phyloP scores from a whole-genome alignment of 2,888 invertebrate genomes.

The Agrypnus murinus region DNA sequence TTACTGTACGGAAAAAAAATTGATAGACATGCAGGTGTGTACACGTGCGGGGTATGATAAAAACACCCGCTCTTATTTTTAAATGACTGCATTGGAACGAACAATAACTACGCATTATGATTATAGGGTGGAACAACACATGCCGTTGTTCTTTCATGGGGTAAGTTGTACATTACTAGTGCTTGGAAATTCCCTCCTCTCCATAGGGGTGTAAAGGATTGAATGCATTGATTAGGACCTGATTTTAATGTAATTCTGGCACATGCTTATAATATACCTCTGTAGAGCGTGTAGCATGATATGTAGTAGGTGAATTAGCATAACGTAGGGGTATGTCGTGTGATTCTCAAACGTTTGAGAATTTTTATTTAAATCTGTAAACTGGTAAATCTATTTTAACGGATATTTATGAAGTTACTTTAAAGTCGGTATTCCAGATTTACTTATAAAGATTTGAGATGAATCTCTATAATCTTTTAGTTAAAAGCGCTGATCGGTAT shows the following conservation, averaged over 20 bases:
- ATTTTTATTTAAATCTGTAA: no score
- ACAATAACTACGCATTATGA: slow-evolving; percentile 57
- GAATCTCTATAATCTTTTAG: no score
- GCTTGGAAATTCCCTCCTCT: neutral
- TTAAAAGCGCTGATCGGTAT: no score
- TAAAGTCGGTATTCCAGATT: no score
- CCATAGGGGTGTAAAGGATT: slow-evolving; percentile 44
- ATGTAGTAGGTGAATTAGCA: slow-evolving; percentile 50
- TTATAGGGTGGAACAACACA: slow-evolving; percentile 60
- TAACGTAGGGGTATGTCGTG: slow-evolving; percentile 32
- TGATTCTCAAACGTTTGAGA: slow-evolving; percentile 11
- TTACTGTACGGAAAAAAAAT: slow-evolving; percentile 3
- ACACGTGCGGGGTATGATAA: slow-evolving; percentile 55
- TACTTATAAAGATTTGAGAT: no score
- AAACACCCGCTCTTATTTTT: slow-evolving; percentile 58
- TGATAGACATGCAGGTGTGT: slow-evolving; percentile 53
- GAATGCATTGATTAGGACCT: slow-evolving; percentile 59
- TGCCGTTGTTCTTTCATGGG: slow-evolving; percentile 52
- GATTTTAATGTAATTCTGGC: slow-evolving; percentile 53
- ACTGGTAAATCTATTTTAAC: no score
- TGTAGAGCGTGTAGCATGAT: no score
- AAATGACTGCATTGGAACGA: slow-evolving; percentile 60
- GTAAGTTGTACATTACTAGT: slow-evolving; percentile 47
- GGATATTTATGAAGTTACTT: no score
- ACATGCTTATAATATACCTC: slow-evolving; percentile 37